Conservation (phyloP, 2,797 vertebrate genomes). For the Sebastes variabilis region DNA sequence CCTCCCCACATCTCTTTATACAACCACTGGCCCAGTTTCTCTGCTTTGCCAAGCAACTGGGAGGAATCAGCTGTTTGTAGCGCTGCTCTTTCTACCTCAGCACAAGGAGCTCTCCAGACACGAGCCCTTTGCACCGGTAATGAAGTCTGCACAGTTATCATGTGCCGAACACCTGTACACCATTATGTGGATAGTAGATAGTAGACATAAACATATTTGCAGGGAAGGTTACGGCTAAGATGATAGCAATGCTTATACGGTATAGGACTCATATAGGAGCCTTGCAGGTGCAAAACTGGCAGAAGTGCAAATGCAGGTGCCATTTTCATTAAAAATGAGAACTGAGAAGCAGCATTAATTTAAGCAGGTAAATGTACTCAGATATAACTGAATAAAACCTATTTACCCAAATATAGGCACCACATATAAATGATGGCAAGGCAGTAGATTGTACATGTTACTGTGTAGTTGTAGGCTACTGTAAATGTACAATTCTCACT, state of each 20-base stretch:
- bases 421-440: background rate
- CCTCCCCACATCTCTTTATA: background rate
- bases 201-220: constrained; percentile 10
- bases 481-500: background rate
- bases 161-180: constrained; percentile 55
- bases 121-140: constrained; percentile 13
- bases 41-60: constrained; percentile 58
- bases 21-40: constrained; percentile 33
- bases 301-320: background rate
- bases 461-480: background rate
- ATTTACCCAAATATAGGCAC: background rate
- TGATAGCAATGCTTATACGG: background rate
- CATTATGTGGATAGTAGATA: constrained; percentile 6
- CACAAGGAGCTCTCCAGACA: constrained; percentile 36
- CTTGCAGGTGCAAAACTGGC: constrained; percentile 26
- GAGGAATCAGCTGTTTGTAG: constrained; percentile 79
- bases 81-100: constrained; percentile 64
- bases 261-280: background rate
- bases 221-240: background rate
- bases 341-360: background rate
- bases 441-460: background rate
- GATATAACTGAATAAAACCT: background rate
- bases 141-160: constrained; percentile 38
- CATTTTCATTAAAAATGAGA: constrained; percentile 8
- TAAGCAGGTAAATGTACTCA: background rate